A percentile compares a stretch with the other conserved stretches of the same genome.
These are phyloP conservation scores for Calameuta idolon DNA, from an alignment of 2,888 invertebrate genomes.

Conservation along the genomic window DNA sequence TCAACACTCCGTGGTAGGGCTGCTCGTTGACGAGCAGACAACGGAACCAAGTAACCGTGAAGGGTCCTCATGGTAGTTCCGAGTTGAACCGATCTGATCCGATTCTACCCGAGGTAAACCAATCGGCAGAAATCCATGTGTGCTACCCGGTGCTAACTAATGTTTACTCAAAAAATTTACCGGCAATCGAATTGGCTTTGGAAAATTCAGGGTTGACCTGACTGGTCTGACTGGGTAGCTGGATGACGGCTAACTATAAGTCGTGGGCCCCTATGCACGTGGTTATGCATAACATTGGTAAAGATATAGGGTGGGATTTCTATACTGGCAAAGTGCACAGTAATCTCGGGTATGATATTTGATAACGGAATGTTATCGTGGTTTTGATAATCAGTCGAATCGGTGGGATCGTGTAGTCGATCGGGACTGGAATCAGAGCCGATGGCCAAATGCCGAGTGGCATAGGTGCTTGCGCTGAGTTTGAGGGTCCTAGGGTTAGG, in stretches of 20 bases:
- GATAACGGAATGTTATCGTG: neutral
- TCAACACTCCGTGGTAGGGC: slow-evolving; percentile 53
- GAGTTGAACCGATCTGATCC: slow-evolving; percentile 53
- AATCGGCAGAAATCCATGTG: slow-evolving; percentile 4
- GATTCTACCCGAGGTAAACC: slow-evolving; percentile 44
- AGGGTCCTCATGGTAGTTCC: slow-evolving; percentile 54
- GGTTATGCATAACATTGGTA: neutral
- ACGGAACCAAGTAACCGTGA: slow-evolving; percentile 62
- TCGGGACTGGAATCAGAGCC: neutral
- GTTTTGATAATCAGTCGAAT: neutral
- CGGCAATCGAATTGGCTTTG: slow-evolving; percentile 28
- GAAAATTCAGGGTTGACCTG: neutral
- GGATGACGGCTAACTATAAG: neutral
- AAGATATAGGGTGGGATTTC: neutral
- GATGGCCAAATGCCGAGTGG: neutral
- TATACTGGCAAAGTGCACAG: neutral
- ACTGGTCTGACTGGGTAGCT: slow-evolving; percentile 6
- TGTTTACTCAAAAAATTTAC: slow-evolving; percentile 65
- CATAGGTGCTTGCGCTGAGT: slow-evolving; percentile 24
- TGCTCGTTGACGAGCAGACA: slow-evolving; percentile 62
- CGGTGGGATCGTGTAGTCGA: neutral
- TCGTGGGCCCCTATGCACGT: neutral
- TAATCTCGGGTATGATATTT: neutral
- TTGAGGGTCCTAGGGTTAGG: slow-evolving; percentile 65
- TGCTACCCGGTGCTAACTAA: slow-evolving; percentile 61